A percentile compares a stretch with the other conserved stretches of the same genome.
These are phyloP conservation scores for Polyommatus icarus DNA, from an alignment of 2,888 invertebrate species.

Conservation along the genomic window DNA sequence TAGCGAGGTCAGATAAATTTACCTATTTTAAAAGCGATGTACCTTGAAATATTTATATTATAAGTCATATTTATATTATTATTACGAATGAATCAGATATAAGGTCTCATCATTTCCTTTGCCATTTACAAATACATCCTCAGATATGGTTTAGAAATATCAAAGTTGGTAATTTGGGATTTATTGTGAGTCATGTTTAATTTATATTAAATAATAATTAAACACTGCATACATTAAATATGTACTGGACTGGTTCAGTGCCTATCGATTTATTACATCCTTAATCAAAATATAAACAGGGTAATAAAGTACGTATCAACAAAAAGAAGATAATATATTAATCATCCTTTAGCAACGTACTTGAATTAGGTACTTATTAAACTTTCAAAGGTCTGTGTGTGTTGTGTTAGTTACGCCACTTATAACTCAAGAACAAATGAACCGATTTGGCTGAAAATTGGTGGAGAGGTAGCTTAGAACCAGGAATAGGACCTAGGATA, in stretches of 20 bases:
- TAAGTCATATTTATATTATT: background rate
- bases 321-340: background rate
- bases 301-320: background rate
- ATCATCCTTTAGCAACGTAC: background rate
- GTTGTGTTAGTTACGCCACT: no score
- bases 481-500: no score
- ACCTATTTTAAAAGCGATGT: background rate
- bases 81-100: background rate
- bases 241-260: background rate
- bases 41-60: background rate
- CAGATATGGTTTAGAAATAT: background rate
- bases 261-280: slow-evolving; percentile 5
- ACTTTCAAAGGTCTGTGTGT: background rate
- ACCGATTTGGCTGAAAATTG: no score
- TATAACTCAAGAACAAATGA: no score
- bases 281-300: background rate
- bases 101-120: slow-evolving; percentile 18
- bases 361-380: background rate
- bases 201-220: background rate
- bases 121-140: slow-evolving; percentile 10
- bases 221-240: background rate
- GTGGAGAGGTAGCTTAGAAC: no score
- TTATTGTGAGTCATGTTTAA: slow-evolving; percentile 7
- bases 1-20: background rate
- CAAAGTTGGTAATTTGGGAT: slow-evolving; percentile 9